A percentile compares a stretch with the other conserved stretches of the same genome.
These are phyloP conservation scores for Drosophila melanica DNA, from an alignment of 1,140 invertebrate genomes.

Conservation along the genomic window DNA sequence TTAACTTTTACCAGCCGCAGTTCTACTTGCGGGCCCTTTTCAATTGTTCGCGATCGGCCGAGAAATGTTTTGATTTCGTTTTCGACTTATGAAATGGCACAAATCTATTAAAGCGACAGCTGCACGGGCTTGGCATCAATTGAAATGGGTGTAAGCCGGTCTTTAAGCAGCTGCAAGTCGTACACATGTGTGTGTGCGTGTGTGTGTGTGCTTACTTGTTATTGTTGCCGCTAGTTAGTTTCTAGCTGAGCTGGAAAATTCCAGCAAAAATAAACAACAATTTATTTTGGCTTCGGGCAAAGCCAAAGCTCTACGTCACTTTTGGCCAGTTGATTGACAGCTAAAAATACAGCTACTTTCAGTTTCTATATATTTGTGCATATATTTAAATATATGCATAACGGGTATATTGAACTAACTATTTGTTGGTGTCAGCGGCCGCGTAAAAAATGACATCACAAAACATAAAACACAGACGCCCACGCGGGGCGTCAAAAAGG, in stretches of 20 bases:
- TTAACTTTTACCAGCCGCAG: conserved; percentile 67
- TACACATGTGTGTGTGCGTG: not conserved
- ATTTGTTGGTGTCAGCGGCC: conserved; percentile 46
- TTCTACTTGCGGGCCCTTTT: conserved; percentile 32
- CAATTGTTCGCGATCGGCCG: conserved; percentile 62
- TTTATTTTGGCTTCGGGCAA: conserved; percentile 12
- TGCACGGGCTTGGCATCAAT: conserved; percentile 60
- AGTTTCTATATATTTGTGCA: conserved; percentile 36
- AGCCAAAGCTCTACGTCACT: not conserved
- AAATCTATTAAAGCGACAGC: conserved; percentile 61
- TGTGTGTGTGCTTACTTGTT: not conserved
- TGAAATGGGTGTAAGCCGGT: conserved; percentile 53
- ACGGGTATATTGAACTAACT: conserved; percentile 66
- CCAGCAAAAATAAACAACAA: not conserved
- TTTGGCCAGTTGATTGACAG: conserved; percentile 23
- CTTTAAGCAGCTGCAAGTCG: conserved; percentile 32
- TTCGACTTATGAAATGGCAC: conserved; percentile 65
- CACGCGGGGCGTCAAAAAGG: conserved; percentile 39
- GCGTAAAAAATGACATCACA: conserved; percentile 61
- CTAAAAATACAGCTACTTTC: conserved; percentile 34
- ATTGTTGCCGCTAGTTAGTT: not conserved
- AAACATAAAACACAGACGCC: conserved; percentile 26
- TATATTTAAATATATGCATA: conserved; percentile 12
- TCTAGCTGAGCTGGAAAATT: conserved; percentile 1
- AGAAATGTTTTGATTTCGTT: conserved; percentile 70